Percentiles rank a stretch among this genome's conserved stretches.
Evolutionary conservation across 1,140 invertebrate genomes (phyloP).

Genomic region (Calosoma granatense): DNA sequence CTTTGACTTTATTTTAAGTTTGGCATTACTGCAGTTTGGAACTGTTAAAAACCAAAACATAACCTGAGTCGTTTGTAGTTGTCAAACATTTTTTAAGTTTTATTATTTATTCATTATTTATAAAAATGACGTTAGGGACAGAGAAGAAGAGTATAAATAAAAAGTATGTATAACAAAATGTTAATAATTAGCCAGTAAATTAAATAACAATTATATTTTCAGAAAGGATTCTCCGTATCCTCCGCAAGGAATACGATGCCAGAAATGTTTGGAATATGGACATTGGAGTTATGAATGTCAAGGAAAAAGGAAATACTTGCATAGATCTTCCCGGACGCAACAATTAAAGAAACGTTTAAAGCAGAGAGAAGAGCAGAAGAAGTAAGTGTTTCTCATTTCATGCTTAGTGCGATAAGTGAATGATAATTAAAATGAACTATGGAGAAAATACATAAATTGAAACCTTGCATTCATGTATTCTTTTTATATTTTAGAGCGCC

Average conservation of each 20-base stretch:
- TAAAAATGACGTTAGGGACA: neutral
- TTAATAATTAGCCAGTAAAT: no score
- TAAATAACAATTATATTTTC: constrained; percentile 10
- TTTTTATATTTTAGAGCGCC: neutral
- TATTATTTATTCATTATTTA: neutral
- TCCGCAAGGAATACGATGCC: constrained; percentile 65
- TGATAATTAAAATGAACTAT: constrained; percentile 2
- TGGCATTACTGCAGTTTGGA: no score
- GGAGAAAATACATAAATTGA: no score
- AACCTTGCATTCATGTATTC: neutral
- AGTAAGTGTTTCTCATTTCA: constrained; percentile 12
- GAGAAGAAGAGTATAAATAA: neutral
- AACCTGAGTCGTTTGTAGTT: neutral
- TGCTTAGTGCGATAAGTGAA: neutral
- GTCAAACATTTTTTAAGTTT: no score
- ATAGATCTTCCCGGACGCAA: constrained; percentile 69
- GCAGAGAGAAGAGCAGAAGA: constrained; percentile 36
- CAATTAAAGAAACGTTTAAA: constrained; percentile 66
- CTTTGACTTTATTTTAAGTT: no score
- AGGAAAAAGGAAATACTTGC: constrained; percentile 79
- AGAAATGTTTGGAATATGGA: constrained; percentile 83
- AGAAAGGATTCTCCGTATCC: constrained; percentile 21
- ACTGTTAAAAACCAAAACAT: no score
- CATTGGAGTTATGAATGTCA: constrained; percentile 91
- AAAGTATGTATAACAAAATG: neutral